A percentile compares a stretch with the other conserved stretches of the same genome.
Evolutionary conservation across 1,140 invertebrate species (phyloP).

Genomic region (Caenorhabditis inopinata): DNA sequence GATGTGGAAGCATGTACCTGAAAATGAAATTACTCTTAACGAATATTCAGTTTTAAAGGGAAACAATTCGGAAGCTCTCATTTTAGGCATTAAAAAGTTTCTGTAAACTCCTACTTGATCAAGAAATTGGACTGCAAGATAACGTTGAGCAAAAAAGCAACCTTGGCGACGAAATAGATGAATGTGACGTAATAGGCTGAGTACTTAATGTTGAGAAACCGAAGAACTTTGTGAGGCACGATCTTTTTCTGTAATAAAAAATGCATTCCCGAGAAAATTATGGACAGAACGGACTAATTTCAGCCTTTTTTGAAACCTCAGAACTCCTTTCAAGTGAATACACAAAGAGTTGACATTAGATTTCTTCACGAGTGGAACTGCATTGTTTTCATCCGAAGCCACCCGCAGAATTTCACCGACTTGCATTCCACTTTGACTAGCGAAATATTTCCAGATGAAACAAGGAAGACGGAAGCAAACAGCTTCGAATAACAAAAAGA

Average conservation of each 20-base stretch:
- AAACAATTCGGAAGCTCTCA: too few species aligned
- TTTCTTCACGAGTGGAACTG: conserved; percentile 55
- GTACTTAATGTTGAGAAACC: conserved; percentile 63
- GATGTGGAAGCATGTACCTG: conserved; percentile 55
- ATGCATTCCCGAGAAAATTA: not conserved
- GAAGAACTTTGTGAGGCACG: conserved; percentile 59
- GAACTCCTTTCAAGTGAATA: conserved; percentile 57
- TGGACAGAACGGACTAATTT: conserved; percentile 49
- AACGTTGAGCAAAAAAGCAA: conserved; percentile 60
- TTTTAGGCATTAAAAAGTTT: too few species aligned
- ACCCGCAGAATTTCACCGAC: conserved; percentile 61
- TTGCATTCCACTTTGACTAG: conserved; percentile 58
- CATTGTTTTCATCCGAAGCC: conserved; percentile 58
- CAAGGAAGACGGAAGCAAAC: conserved; percentile 67
- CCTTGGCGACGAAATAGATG: conserved; percentile 60
- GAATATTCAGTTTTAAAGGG: not conserved
- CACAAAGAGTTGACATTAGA: conserved; percentile 57
- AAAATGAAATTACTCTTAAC: not conserved
- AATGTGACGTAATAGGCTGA: conserved; percentile 60
- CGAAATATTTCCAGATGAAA: conserved; percentile 68
- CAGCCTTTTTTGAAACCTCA: conserved; percentile 58
- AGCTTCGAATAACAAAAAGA: conserved; percentile 67
- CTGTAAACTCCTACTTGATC: conserved; percentile 45
- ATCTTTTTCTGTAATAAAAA: conserved; percentile 56
- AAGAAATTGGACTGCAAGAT: conserved; percentile 52